These are phyloP conservation scores for Nebria ingens DNA, from an alignment of 1,140 invertebrate genomes.

Conservation along the genomic window DNA sequence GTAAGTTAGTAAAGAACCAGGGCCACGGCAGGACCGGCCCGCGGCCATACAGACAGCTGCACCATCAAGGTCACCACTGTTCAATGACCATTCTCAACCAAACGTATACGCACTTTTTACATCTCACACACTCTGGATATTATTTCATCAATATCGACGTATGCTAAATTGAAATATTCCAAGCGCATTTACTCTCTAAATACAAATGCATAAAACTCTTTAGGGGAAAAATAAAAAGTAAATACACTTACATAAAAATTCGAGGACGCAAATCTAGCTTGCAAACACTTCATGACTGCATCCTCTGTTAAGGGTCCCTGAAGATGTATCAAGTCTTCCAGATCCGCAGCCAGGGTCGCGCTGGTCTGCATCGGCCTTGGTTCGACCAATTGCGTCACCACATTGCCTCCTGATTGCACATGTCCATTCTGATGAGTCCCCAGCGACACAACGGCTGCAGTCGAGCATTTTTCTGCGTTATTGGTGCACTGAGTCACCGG, in stretches of 20 bases:
- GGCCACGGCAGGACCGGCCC: conserved; percentile 23
- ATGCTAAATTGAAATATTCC: too few species aligned
- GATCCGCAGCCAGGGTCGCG: conserved; percentile 23
- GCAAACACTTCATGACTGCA: conserved; percentile 80
- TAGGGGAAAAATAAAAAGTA: too few species aligned
- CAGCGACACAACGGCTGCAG: conserved; percentile 10
- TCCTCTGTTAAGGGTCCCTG: conserved; percentile 87
- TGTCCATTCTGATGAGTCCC: conserved; percentile 1
- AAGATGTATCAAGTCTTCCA: conserved; percentile 86
- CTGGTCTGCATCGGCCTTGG: background rate
- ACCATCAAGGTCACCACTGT: conserved; percentile 22
- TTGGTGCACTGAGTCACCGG: conserved; percentile 33
- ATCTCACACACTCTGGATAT: too few species aligned
- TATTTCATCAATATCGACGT: too few species aligned
- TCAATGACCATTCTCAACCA: conserved; percentile 20
- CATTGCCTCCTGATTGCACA: background rate
- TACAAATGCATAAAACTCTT: too few species aligned
- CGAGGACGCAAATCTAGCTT: conserved; percentile 73
- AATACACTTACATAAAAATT: conserved; percentile 76
- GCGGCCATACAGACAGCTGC: conserved; percentile 20
- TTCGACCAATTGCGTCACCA: background rate
- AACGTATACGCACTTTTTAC: too few species aligned
- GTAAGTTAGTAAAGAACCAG: too few species aligned
- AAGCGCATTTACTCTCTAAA: too few species aligned
- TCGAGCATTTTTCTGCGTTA: conserved; percentile 24